Evolutionary conservation across 2,888 invertebrate species (phyloP), one percentile per base, ranked within the genome.

Genomic region (Embidobia sp.): DNA sequence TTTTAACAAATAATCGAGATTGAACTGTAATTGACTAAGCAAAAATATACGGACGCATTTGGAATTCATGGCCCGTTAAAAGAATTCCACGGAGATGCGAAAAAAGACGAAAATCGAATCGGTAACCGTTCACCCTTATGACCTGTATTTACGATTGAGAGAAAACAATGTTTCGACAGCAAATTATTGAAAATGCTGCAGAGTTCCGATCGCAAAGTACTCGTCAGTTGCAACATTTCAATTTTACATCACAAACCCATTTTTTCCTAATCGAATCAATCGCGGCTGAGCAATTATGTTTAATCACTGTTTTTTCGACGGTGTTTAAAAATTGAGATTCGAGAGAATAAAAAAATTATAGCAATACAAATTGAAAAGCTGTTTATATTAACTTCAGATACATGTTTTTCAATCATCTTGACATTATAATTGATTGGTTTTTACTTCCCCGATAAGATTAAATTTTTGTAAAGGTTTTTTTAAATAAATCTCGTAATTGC

Each of bases 101-200:
- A 55, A 48, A 48, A 55, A 46, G 27, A 55, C 7, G 37, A 61
- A 69, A 69, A 69, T 49, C 49, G 49, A 57, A 57, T 69, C 40
- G 57, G 15, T 11, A 40, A 31, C 37, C 57, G 22, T 57, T 49
- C 49, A 40, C 22, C 49, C 49, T 57, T 48, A 69, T 57, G 57
- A 49, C 69, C 57, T 3, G 69, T 49, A 48, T 69, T 37, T 69
- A 69, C 40, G 49, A 27, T 33, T 40, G 57, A 33, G 49, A 35
- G 46, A 27, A 49, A 69, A 69, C 49, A 69, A 48, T 48, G 40
- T 35, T 49, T 49, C 29, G 29, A 37, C 49, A 35, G 69, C 69
- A 44, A 44, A 53, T 57, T 57, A 49, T 57, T 40, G 40, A 57
- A 44, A 49, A 57, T 59, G 11, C 13, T 19, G 31, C 46, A 49